Evolutionary conservation across 2,797 vertebrate genomes (phyloP).

Genomic region (Neosilurus mollespiculum): DNA sequence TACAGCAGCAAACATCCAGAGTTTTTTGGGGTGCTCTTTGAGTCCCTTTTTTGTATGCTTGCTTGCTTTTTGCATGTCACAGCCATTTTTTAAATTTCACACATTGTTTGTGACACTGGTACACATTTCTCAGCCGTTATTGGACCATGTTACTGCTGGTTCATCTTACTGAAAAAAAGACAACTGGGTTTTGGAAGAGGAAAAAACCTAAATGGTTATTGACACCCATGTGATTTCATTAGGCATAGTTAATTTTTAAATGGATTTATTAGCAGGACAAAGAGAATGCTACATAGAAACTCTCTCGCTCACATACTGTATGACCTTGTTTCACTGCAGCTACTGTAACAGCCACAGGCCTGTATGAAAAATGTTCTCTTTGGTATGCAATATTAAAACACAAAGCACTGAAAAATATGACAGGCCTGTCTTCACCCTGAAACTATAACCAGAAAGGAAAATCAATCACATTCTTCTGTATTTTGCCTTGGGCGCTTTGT

Average conservation of each 20-base stretch:
- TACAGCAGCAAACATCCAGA: constrained; percentile 43
- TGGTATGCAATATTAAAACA: constrained; percentile 49
- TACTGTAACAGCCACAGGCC: constrained; percentile 16
- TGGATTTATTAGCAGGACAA: constrained; percentile 25
- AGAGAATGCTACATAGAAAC: constrained; percentile 24
- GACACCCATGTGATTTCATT: neutral
- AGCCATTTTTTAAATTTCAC: neutral
- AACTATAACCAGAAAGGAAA: constrained; percentile 49
- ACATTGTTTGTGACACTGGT: neutral
- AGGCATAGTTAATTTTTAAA: constrained; percentile 1
- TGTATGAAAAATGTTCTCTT: constrained; percentile 42
- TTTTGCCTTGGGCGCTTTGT: constrained; percentile 44
- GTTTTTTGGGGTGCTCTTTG: constrained; percentile 18
- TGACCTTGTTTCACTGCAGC: constrained; percentile 46
- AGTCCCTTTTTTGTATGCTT: neutral
- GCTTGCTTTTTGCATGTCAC: constrained; percentile 20
- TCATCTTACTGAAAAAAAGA: neutral
- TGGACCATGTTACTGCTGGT: neutral
- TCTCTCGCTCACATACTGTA: constrained; percentile 31
- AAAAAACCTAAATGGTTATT: neutral
- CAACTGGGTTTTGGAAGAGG: neutral
- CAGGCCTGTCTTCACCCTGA: constrained; percentile 55
- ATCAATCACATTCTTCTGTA: constrained; percentile 45
- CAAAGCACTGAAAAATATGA: constrained; percentile 48
- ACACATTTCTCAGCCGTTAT: neutral